A percentile compares a stretch with the other conserved stretches of the same genome.
These are phyloP conservation scores for Clamator glandarius DNA, from an alignment of 2,797 vertebrate genomes.

Conservation along the genomic window DNA sequence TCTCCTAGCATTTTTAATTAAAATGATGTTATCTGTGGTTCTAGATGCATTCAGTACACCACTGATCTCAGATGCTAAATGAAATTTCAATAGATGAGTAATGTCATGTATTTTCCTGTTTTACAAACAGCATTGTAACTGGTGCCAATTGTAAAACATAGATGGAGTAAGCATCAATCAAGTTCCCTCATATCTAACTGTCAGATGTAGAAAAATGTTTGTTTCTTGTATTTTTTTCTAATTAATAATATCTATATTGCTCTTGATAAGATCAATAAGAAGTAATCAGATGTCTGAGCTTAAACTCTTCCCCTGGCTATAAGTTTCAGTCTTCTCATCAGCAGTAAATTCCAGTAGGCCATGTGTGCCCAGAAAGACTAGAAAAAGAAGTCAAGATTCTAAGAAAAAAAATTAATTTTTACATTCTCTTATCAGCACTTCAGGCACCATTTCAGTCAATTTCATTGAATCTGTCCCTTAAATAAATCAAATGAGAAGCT, in stretches of 20 bases:
- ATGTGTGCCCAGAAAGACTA: accelerated
- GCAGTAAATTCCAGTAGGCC: accelerated
- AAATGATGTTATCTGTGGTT: conserved; percentile 67
- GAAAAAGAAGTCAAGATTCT: not conserved
- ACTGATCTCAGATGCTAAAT: conserved; percentile 62
- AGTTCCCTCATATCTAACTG: not conserved
- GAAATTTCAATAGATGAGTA: conserved; percentile 49
- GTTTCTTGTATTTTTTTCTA: not conserved
- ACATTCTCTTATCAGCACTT: not conserved
- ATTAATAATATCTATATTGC: not conserved
- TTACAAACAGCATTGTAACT: not conserved
- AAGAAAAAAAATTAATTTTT: not conserved
- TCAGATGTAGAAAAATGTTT: not conserved
- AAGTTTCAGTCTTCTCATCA: not conserved
- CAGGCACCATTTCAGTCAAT: not conserved
- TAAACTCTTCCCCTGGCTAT: not conserved
- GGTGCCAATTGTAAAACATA: not conserved
- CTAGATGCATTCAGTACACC: conserved; percentile 53
- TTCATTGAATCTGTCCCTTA: not conserved
- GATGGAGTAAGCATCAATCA: not conserved
- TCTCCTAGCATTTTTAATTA: conserved; percentile 73
- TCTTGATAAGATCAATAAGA: not conserved
- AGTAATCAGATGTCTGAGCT: not conserved
- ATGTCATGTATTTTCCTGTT: not conserved
- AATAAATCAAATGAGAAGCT: not conserved